Percentiles rank a stretch among this genome's conserved stretches.
These are phyloP conservation scores for Spodoptera picta DNA, from an alignment of 2,888 invertebrate genomes.

Conservation along the genomic window DNA sequence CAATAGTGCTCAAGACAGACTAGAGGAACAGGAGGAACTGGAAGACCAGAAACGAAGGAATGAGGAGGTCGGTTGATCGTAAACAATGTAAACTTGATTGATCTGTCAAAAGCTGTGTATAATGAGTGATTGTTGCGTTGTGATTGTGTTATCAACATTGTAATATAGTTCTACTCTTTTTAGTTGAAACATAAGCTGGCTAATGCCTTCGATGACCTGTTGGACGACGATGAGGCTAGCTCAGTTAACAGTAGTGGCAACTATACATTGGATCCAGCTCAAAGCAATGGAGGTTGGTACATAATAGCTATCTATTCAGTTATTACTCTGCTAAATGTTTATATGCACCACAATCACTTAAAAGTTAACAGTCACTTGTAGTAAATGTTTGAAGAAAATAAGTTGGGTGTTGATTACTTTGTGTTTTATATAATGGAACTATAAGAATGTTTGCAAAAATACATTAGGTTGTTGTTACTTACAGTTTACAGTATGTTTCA, in stretches of 20 bases:
- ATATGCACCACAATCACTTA: too few relatives aligned
- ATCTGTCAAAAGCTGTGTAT: too few relatives aligned
- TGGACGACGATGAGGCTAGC: constrained; percentile 90
- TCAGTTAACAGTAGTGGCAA: constrained; percentile 89
- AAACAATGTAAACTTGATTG: constrained; percentile 2
- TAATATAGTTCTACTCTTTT: constrained; percentile 54
- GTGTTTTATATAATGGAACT: too few relatives aligned
- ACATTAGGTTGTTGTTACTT: background rate
- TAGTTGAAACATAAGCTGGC: constrained; percentile 90
- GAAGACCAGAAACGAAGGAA: constrained; percentile 91
- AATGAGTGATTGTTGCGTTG: too few relatives aligned
- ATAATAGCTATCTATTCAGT: background rate
- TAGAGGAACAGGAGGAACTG: constrained; percentile 91
- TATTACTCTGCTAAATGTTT: background rate
- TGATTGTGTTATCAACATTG: constrained; percentile 17
- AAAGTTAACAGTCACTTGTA: too few relatives aligned
- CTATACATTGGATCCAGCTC: constrained; percentile 77
- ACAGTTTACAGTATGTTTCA: background rate
- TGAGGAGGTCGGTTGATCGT: constrained; percentile 87
- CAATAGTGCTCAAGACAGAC: constrained; percentile 89
- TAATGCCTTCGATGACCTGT: constrained; percentile 91
- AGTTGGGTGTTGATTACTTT: too few relatives aligned
- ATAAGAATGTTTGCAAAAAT: background rate
- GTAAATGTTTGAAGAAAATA: too few relatives aligned
- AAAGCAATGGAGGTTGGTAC: constrained; percentile 73